These are phyloP conservation scores for Eira barbara DNA, from an alignment of 2,113 vertebrate species.

Conservation along the genomic window DNA sequence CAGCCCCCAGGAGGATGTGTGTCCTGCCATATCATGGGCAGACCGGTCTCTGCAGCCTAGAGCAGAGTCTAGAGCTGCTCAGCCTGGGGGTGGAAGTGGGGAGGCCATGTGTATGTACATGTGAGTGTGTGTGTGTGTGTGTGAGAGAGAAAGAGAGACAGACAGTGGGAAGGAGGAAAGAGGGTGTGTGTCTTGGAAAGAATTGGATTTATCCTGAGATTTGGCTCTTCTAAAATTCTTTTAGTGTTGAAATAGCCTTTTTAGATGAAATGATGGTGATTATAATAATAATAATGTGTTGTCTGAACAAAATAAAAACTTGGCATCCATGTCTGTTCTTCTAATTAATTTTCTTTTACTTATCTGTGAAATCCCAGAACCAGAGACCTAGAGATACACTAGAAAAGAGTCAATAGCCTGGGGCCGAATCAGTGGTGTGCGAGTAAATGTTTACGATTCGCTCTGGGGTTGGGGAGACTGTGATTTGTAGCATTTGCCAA, in stretches of 20 bases:
- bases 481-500: neutral
- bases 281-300: constrained; percentile 57
- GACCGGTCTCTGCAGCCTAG: neutral
- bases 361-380: constrained; percentile 24
- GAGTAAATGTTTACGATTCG: neutral
- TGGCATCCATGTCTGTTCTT: constrained; percentile 29
- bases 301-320: constrained; percentile 45
- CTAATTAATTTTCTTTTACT: constrained; percentile 32
- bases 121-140: neutral
- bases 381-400: neutral
- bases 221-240: constrained; percentile 29
- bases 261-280: constrained; percentile 49
- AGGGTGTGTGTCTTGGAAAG: neutral
- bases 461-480: neutral
- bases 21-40: neutral
- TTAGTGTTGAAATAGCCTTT: constrained; percentile 41
- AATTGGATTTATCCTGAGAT: constrained; percentile 37
- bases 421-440: neutral
- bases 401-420: neutral
- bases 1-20: neutral
- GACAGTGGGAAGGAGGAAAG: too few species aligned
- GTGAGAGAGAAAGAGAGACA: neutral
- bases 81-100: neutral
- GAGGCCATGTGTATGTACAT: neutral
- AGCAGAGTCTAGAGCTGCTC: neutral